Conservation (phyloP, 2,888 invertebrate species). For the Hydropsyche betteni region DNA sequence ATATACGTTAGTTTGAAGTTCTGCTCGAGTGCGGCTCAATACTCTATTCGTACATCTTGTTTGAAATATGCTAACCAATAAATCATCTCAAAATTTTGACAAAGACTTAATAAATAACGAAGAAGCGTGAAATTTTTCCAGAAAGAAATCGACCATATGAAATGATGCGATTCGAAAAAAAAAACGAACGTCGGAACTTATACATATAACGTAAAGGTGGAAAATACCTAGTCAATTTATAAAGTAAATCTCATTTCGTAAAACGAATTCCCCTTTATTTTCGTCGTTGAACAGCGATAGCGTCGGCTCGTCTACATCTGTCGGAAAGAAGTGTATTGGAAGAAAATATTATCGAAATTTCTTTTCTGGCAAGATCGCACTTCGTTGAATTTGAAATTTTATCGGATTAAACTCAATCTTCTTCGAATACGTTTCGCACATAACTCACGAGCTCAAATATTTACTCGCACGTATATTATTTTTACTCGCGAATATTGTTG, state of each 20-base stretch:
- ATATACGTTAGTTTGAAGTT: neutral
- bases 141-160: no score
- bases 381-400: constrained; percentile 25
- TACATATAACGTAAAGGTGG: neutral
- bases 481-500: no score
- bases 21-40: no score
- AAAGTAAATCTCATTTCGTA: constrained; percentile 13
- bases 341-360: constrained; percentile 29
- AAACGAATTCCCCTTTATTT: constrained; percentile 16
- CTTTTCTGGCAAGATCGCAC: constrained; percentile 2
- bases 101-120: no score
- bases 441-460: neutral
- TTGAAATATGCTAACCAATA: no score
- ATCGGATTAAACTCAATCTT: constrained; percentile 31
- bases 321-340: constrained; percentile 13
- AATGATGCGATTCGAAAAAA: no score
- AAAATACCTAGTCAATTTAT: neutral
- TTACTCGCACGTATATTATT: no score
- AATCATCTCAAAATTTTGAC: no score
- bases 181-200: no score
- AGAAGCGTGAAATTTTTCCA: no score
- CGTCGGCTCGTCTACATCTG: constrained; percentile 17
- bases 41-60: no score
- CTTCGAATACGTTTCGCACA: constrained; percentile 5
- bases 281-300: neutral